Evolutionary conservation across 2,113 vertebrate species (phyloP), one percentile per base, ranked within the genome.

Genomic region (Oostethus manadensis): DNA sequence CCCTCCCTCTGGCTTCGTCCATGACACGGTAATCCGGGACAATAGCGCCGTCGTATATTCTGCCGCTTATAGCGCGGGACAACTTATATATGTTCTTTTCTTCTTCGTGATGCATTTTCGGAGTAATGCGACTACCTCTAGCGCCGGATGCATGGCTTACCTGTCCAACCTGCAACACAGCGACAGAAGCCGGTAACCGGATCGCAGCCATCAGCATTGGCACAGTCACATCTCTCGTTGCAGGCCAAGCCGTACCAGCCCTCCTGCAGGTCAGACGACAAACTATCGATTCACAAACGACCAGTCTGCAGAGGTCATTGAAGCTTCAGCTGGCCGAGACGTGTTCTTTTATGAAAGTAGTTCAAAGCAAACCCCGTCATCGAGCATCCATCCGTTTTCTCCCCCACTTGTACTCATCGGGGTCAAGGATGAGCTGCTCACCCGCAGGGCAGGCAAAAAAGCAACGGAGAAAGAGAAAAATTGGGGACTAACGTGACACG

Each of bases 151-250:
- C 38, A 8, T 11, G 1, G 58, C 78, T 88, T 89, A 97, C 95
- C 95, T 79, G 93, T 96, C 94, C 94, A 97, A 8, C 94, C 95
- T 0, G 93, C 85, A 0, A 92, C 84, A 57, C 95, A 97, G 84
- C 84, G 93, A 73, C 95, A 97, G 74, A 88, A 82, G 0, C 95
- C 95, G 0, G 82, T 91, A 73, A 92, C 64, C 0, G 93, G 90
- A 10, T 95, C 89, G 0, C 95, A 97, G n/a, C 92, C 91, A 0
- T 93, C 87, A 0, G 93, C 88, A 0, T 95, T 91, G 74, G 81
- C 81, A 47, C 95, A 97, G 76, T 95, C 93, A 64, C 95, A 97
- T 1, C 1, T 87, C 62, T 93, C 89, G 0, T 81, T 85, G 83
- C 95, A 97, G 65, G 92, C 91, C 71, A 91, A 83, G 21, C 94